Evolutionary conservation across 2,888 invertebrate genomes (phyloP), one percentile per base, ranked within the genome.

Genomic region (Eulithis prunata): DNA sequence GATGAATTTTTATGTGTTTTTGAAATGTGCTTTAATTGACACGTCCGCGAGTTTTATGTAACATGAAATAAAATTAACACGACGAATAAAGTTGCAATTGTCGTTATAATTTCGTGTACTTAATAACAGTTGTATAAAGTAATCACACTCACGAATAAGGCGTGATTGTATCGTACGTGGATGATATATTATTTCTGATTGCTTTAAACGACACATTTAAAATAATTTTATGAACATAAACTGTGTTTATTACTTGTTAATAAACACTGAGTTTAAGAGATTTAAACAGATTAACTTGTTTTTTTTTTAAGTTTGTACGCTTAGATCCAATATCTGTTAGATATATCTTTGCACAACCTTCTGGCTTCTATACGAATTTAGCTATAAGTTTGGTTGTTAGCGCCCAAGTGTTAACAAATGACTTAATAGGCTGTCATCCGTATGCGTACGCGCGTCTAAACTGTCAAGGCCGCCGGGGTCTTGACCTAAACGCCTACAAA

Each of bases 401-500:
- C 14, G 13, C 13, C 12, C 0, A 53, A 43, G 58, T 62, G 55
- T 52, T 62, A 54, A 62, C 57, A 43, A 56, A 68, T 62, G 62
- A 64, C 43, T 36, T 63, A 70, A 60, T 57, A 45, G 38, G 21
- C 46, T 65, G 60, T 57, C 57, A 57, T 53, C 46, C 38, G 38
- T 41, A 57, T 78, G 77, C 78, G 78, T 73, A 70, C 73, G 76
- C 79, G 75, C 79, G 71, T 73, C 74, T 46, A 13, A 65, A 32
- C 59, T 75, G 81, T 82, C 87, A 87, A 87, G 85, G 87, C 79
- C 83, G 73, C 68, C 60, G 66, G 86, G 79, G 74, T 80, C 78
- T 85, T 85, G 84, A 86, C 85, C 86, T 80, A 81, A 67, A 80
- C 87, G 84, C 84, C 84, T 77, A 85, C 85, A 75, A 78, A 78